A percentile compares a stretch with the other conserved stretches of the same genome.
Conservation (phyloP, 2,797 vertebrate species). For the Tauraco hartlaubi region DNA sequence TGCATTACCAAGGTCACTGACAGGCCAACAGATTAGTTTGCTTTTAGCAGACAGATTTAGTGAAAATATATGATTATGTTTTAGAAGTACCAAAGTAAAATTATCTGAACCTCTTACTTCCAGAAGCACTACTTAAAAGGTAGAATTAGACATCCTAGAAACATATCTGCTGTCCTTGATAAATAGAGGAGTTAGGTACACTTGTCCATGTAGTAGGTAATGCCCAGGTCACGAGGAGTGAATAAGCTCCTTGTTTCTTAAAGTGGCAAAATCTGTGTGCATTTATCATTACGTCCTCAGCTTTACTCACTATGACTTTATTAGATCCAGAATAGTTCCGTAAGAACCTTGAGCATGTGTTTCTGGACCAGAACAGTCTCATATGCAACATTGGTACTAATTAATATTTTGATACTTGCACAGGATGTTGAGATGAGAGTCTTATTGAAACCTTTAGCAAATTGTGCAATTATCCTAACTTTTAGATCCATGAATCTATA, state of each 20-base stretch:
- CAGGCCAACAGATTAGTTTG: background rate
- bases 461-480: background rate
- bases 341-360: background rate
- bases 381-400: background rate
- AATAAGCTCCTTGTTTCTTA: background rate
- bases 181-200: background rate
- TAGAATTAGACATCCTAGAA: background rate
- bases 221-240: background rate
- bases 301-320: background rate
- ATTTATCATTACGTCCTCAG: background rate
- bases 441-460: background rate
- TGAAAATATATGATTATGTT: background rate
- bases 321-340: background rate
- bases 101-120: background rate
- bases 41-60: background rate
- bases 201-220: background rate
- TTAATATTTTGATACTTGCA: background rate
- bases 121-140: background rate
- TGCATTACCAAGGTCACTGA: background rate
- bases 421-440: background rate
- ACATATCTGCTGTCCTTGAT: fast-evolving
- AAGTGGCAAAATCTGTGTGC: background rate
- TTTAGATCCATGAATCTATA: background rate
- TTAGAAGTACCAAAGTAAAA: background rate
- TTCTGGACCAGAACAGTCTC: background rate